Evolutionary conservation across 1,140 invertebrate species (phyloP).

Genomic region (Zophobas morio): DNA sequence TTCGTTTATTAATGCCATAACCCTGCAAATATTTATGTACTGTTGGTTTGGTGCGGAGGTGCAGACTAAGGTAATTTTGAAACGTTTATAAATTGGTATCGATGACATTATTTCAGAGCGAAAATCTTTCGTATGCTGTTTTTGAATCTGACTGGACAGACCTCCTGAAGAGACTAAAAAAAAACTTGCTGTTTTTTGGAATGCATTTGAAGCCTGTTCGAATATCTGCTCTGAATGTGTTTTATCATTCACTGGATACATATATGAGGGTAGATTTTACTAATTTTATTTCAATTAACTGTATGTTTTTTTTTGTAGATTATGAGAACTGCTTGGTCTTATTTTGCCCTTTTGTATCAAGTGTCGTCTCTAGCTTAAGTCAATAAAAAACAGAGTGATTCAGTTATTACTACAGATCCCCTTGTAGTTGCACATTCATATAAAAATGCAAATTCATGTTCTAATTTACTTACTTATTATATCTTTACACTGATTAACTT

Average conservation of each 20-base stretch:
- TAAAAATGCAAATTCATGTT: too few relatives aligned
- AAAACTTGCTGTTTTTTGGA: not conserved
- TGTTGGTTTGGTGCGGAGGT: conserved; percentile 34
- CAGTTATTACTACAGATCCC: too few relatives aligned
- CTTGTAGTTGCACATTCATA: too few relatives aligned
- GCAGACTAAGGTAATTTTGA: not conserved
- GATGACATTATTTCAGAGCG: not conserved
- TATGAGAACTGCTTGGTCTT: conserved; percentile 14
- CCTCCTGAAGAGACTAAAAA: not conserved
- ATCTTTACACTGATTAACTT: too few relatives aligned
- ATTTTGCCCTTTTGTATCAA: conserved; percentile 16
- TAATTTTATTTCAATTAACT: not conserved
- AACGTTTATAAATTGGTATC: not conserved
- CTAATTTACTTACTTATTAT: too few relatives aligned
- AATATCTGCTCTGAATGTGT: conserved; percentile 7
- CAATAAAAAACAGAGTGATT: too few relatives aligned
- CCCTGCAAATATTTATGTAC: conserved; percentile 23
- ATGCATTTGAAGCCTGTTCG: not conserved
- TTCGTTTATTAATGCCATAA: conserved; percentile 13
- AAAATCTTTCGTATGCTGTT: not conserved
- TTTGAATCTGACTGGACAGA: conserved; percentile 4
- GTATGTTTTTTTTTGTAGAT: not conserved
- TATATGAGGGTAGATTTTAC: not conserved
- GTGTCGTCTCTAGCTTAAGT: too few relatives aligned
- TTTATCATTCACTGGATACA: not conserved